phyloP scores from a whole-genome alignment of 2,113 vertebrate genomes.

The Sebastes schlegelii region DNA sequence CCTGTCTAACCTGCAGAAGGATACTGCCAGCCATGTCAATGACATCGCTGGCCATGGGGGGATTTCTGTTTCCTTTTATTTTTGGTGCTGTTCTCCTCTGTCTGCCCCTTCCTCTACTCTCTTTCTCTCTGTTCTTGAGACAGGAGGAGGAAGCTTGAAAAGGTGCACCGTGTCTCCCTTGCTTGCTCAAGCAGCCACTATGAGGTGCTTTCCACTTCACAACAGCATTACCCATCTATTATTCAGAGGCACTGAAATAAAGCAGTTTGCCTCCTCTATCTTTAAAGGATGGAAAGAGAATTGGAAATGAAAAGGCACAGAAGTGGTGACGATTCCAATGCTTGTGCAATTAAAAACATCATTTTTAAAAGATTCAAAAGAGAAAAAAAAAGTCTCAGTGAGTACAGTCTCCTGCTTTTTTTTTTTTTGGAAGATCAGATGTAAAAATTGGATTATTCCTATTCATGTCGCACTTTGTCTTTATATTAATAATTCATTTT shows the following conservation, averaged over 20 bases:
- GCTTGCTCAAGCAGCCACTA: conserved; percentile 64
- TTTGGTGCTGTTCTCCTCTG: conserved; percentile 18
- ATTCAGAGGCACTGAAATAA: conserved; percentile 78
- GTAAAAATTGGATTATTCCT: conserved; percentile 39
- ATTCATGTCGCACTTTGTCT: conserved; percentile 46
- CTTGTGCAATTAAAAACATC: conserved; percentile 56
- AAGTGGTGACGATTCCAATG: conserved; percentile 19
- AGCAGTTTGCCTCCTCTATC: conserved; percentile 66
- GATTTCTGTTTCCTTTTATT: conserved; percentile 34
- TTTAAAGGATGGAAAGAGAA: conserved; percentile 60
- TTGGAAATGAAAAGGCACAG: conserved; percentile 53
- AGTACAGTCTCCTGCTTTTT: conserved; percentile 4
- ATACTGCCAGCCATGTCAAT: conserved; percentile 31
- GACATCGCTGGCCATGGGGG: background rate
- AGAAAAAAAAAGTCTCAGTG: background rate
- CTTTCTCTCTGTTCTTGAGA: conserved; percentile 25
- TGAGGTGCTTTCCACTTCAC: conserved; percentile 70
- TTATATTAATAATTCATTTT: conserved; percentile 39
- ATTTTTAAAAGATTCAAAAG: conserved; percentile 52
- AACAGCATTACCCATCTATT: conserved; percentile 73
- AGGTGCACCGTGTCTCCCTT: conserved; percentile 53
- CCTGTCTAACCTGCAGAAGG: conserved; percentile 19
- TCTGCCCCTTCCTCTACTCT: conserved; percentile 10
- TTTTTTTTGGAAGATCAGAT: conserved; percentile 22
- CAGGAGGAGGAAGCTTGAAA: conserved; percentile 37